Evolutionary conservation across 2,888 invertebrate species (phyloP).

Genomic region (Epistrophe grossulariae): DNA sequence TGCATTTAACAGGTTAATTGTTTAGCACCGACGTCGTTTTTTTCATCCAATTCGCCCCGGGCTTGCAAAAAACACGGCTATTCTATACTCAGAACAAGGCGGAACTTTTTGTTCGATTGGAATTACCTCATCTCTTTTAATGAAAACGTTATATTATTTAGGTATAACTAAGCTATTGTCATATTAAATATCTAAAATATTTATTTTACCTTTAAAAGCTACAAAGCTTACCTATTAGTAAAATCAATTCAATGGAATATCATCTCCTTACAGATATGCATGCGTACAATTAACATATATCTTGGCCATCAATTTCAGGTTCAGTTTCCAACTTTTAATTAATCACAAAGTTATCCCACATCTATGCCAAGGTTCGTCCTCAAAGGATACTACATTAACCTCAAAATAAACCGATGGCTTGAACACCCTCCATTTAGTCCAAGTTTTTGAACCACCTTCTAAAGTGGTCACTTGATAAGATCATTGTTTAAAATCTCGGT

Average conservation of each 20-base stretch:
- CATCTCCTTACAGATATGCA: background rate
- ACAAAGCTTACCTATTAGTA: background rate
- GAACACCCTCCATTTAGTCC: background rate
- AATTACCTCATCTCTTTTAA: too few relatives aligned
- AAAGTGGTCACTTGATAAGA: conserved; percentile 31
- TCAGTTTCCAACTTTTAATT: background rate
- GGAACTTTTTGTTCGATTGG: too few relatives aligned
- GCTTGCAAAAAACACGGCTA: too few relatives aligned
- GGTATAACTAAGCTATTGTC: too few relatives aligned
- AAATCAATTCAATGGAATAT: background rate
- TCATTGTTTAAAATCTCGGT: conserved; percentile 4
- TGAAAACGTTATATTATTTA: too few relatives aligned
- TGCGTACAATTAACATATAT: too few relatives aligned
- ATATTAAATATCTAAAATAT: too few relatives aligned
- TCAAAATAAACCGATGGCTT: background rate
- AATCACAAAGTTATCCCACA: background rate
- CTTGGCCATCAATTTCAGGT: background rate
- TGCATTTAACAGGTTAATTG: too few relatives aligned
- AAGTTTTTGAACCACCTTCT: conserved; percentile 1
- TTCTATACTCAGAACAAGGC: too few relatives aligned
- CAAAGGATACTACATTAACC: conserved; percentile 15
- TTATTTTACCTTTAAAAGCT: too few relatives aligned
- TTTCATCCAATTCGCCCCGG: too few relatives aligned
- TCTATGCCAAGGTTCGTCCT: conserved; percentile 1
- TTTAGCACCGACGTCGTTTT: too few relatives aligned